phyloP scores from a whole-genome alignment of 1,140 invertebrate genomes.

The Hylaeus anthracinus region DNA sequence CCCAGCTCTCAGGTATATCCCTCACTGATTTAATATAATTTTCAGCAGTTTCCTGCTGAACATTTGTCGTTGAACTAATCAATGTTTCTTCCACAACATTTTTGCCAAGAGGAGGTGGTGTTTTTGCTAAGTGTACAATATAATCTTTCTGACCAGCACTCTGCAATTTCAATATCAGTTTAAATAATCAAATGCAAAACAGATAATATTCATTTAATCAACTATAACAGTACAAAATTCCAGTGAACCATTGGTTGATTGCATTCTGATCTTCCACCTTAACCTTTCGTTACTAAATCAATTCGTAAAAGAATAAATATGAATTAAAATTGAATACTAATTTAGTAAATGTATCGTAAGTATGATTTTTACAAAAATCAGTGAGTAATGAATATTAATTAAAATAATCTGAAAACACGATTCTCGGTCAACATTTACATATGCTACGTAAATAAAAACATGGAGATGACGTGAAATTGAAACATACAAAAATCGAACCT shows the following conservation, averaged over 20 bases:
- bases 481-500: constrained; percentile 79
- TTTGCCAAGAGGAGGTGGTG: constrained; percentile 83
- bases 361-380: background rate
- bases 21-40: constrained; percentile 74
- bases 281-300: background rate
- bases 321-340: background rate
- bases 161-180: constrained; percentile 72
- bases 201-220: background rate
- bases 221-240: background rate
- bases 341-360: background rate
- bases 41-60: constrained; percentile 56
- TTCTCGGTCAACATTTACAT: constrained; percentile 35
- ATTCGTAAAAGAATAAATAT: background rate
- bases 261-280: no score
- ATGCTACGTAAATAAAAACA: constrained; percentile 26
- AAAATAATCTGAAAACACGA: background rate
- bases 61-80: constrained; percentile 55
- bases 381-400: background rate
- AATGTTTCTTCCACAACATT: constrained; percentile 76
- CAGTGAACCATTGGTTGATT: no score
- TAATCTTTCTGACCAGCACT: constrained; percentile 85
- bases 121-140: constrained; percentile 87
- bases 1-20: constrained; percentile 83
- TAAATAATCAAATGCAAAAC: constrained; percentile 3
- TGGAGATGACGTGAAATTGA: constrained; percentile 27